Percentiles rank a stretch among this genome's conserved stretches.
These are phyloP conservation scores for Acanthornis magna DNA, from an alignment of 2,797 vertebrate genomes.

Conservation along the genomic window DNA sequence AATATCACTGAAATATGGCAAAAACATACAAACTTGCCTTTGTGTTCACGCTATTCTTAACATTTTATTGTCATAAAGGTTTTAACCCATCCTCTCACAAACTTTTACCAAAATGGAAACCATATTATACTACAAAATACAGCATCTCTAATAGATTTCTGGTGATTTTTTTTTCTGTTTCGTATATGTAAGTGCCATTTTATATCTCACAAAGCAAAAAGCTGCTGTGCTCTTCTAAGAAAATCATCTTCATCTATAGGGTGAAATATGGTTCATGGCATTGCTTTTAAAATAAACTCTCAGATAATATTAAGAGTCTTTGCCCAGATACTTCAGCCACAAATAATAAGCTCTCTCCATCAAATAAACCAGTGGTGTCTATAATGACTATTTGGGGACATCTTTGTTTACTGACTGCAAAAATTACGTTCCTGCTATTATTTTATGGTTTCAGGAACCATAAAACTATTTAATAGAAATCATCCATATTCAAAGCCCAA, in stretches of 20 bases:
- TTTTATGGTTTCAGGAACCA: conserved; percentile 52
- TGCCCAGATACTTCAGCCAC: neutral
- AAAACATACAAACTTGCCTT: neutral
- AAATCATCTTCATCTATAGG: neutral
- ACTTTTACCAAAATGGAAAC: neutral
- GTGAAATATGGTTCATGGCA: neutral
- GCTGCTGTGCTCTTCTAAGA: neutral
- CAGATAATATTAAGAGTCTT: neutral
- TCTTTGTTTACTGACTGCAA: conserved; percentile 12
- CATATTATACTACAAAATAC: neutral
- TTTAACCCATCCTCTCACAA: neutral
- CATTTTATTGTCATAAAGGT: neutral
- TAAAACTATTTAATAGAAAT: conserved; percentile 17
- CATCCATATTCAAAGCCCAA: conserved; percentile 5
- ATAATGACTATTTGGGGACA: conserved; percentile 36
- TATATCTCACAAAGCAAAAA: neutral
- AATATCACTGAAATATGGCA: neutral
- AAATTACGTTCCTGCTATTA: conserved; percentile 39
- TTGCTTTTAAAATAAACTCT: conserved; percentile 37
- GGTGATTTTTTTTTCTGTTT: neutral
- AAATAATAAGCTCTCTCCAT: conserved; percentile 11
- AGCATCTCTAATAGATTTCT: neutral
- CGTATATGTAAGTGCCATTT: neutral
- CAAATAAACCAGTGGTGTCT: conserved; percentile 17
- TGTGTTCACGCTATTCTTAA: neutral